Base-by-base conservation (phyloP, 2,797 vertebrate species). In the Pseudotriccus pelzelni region DNA sequence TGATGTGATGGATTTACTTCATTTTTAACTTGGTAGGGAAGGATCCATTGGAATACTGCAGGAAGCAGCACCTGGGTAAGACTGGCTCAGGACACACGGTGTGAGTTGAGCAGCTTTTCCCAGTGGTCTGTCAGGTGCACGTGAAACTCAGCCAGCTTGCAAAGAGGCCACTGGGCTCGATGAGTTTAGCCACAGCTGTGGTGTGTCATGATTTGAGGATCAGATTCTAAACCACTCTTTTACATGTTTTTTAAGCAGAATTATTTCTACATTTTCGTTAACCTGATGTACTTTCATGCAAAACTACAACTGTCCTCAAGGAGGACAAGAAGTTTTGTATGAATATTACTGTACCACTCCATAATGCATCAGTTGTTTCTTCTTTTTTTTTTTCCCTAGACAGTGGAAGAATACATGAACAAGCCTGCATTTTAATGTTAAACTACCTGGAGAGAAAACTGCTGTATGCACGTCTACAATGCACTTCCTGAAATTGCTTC, bases 371-470 rank as follows among this genome's bases (percentile, higher is more conserved):
- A n/a, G 4, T 39, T 89, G 22, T 76, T 60, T 55, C 32, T 95
- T 73, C 27, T 60, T 94, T 36, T 50, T 25, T 43, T 44, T 21
- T 46, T 66, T 32, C 16, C 77, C 28, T 97, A 99, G 99, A 99
- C 99, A 6, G 98, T 99, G 98, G 99, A 99, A 96, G 99, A 99
- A 90, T 99, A 99, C 88, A 98, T 99, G 98, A 99, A 96, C 97
- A 99, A 99, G 69, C 99, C 99, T 68, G 96, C 99, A 20, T 99
- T 99, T 98, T 99, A 98, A 98, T 39, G 21, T 39, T 37, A 8
- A 81, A 47, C 83, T 94, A 83, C 95, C 89, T 76, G 91, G 74
- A 94, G 91, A 88, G 53, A 64, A 49, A 92, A 60, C 69, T 82
- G 67, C 92, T 93, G 7, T 34, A 2, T 47, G 25, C 74, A 85